Evolutionary conservation across 2,113 vertebrate genomes (phyloP).

Genomic region (Pseudorectes ferrugineus): DNA sequence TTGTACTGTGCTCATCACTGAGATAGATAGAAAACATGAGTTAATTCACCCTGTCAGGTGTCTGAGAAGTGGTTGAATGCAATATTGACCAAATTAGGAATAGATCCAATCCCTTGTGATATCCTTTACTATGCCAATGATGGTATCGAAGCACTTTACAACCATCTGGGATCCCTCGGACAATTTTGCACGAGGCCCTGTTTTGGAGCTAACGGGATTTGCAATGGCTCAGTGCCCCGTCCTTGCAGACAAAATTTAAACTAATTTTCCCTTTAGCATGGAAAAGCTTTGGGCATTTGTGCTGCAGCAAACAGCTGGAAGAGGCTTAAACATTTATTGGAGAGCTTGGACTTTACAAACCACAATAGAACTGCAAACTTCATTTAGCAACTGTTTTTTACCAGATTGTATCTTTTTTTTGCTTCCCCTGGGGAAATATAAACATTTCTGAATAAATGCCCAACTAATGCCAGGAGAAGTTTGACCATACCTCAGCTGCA

Average conservation of each 20-base stretch:
- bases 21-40: neutral
- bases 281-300: neutral
- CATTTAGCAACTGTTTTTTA: neutral
- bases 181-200: neutral
- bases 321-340: neutral
- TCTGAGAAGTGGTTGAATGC: neutral
- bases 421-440: neutral
- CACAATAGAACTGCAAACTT: neutral
- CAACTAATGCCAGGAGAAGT: neutral
- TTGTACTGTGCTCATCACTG: neutral
- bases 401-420: neutral
- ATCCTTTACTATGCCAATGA: neutral
- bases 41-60: neutral
- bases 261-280: neutral
- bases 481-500: neutral
- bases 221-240: neutral
- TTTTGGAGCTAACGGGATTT: neutral
- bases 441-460: neutral
- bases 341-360: neutral
- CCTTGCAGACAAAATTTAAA: neutral
- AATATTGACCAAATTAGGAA: neutral
- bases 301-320: conserved; percentile 1
- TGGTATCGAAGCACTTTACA: conserved; percentile 42
- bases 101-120: neutral
- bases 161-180: neutral